These are phyloP conservation scores for Leucoma salicis DNA, from an alignment of 2,888 invertebrate genomes.

Conservation along the genomic window DNA sequence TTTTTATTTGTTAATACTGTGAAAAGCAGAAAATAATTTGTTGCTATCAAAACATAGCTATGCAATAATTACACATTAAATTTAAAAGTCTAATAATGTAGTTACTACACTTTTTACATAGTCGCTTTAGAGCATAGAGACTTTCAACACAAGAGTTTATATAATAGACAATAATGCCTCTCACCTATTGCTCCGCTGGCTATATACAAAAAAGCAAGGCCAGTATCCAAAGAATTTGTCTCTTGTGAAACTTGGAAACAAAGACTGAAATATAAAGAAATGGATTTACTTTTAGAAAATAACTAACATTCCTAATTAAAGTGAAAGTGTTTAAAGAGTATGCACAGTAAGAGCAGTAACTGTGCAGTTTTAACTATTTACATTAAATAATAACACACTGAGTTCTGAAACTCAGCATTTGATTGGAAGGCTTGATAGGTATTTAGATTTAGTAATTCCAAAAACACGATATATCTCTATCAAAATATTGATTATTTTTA, in stretches of 20 bases:
- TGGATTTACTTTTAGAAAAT: constrained; percentile 8
- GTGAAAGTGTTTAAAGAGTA: constrained; percentile 30
- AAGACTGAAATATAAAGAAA: constrained; percentile 56
- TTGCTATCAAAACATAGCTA: neutral
- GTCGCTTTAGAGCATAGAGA: constrained; percentile 10
- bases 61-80: neutral
- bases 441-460: too few relatives aligned
- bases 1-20: too few relatives aligned
- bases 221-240: constrained; percentile 63
- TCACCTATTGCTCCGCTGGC: constrained; percentile 74
- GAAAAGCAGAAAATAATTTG: neutral
- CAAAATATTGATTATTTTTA: too few relatives aligned
- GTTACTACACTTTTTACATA: constrained; percentile 15
- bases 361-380: too few relatives aligned
- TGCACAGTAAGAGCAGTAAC: constrained; percentile 1
- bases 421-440: too few relatives aligned
- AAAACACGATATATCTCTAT: too few relatives aligned
- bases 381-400: too few relatives aligned
- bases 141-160: constrained; percentile 39
- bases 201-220: constrained; percentile 72
- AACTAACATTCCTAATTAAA: constrained; percentile 19
- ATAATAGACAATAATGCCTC: constrained; percentile 52
- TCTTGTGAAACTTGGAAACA: constrained; percentile 69
- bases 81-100: neutral
- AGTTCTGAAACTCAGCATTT: too few relatives aligned